phyloP scores from a whole-genome alignment of 2,113 vertebrate species.

The Pimephales promelas region DNA sequence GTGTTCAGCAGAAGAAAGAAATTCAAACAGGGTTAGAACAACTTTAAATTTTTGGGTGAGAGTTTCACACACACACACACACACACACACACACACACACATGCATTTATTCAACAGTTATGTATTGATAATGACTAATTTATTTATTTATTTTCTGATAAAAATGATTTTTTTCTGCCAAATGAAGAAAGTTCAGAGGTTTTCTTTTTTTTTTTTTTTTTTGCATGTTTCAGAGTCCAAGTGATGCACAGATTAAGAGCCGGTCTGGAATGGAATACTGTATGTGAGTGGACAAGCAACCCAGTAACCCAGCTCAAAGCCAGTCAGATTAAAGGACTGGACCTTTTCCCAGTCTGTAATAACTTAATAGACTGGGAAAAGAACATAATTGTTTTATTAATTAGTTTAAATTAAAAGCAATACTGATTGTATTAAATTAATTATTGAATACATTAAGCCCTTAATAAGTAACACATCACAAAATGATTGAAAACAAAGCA shows the following conservation, averaged over 20 bases:
- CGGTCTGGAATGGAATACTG: neutral
- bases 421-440: too few relatives aligned
- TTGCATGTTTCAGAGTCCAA: neutral
- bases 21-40: too few relatives aligned
- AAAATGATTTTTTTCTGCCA: too few relatives aligned
- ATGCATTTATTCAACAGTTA: neutral
- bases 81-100: neutral
- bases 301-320: neutral
- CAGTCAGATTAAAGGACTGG: neutral
- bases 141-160: too few relatives aligned
- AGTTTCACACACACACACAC: neutral
- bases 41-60: too few relatives aligned
- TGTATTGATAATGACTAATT: neutral
- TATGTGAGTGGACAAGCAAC: neutral
- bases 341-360: neutral
- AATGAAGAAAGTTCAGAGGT: too few relatives aligned
- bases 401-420: too few relatives aligned
- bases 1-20: too few relatives aligned
- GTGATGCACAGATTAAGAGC: neutral
- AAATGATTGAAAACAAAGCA: neutral
- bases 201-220: too few relatives aligned
- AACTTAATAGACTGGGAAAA: neutral
- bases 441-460: neutral
- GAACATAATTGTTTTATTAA: neutral
- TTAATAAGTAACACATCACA: too few relatives aligned